phyloP scores from a whole-genome alignment of 2,113 vertebrate species.

The Hippocampus comes region DNA sequence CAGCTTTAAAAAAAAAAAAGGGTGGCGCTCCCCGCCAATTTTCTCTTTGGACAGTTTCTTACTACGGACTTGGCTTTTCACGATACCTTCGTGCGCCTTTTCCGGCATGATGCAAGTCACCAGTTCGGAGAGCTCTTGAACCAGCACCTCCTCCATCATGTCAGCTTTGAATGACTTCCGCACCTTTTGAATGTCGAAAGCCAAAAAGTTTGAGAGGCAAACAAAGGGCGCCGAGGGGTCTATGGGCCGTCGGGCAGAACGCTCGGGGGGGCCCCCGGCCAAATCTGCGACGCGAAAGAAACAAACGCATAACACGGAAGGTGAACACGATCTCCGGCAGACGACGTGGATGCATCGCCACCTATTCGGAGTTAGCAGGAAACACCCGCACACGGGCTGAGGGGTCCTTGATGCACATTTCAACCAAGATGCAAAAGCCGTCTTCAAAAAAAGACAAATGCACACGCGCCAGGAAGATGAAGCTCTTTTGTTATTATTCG shows the following conservation, averaged over 20 bases:
- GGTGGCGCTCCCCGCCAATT: too few species aligned
- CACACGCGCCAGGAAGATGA: conserved; percentile 2
- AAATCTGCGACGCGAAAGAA: conserved; percentile 71
- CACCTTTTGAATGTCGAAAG: background rate
- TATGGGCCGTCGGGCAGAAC: conserved; percentile 55
- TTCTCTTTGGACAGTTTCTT: too few species aligned
- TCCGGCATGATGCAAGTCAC: too few species aligned
- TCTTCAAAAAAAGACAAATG: background rate
- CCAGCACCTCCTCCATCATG: too few species aligned
- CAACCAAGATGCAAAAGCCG: background rate
- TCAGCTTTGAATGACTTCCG: background rate
- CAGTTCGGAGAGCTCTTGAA: too few species aligned
- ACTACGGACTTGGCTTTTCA: too few species aligned
- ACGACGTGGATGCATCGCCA: conserved; percentile 57
- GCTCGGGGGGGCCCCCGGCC: conserved; percentile 43
- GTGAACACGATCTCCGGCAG: conserved; percentile 71
- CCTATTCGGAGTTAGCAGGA: conserved; percentile 66
- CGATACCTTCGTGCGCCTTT: too few species aligned
- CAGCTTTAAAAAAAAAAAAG: too few species aligned
- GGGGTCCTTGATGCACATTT: background rate
- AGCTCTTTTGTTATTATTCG: background rate
- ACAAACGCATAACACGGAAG: conserved; percentile 67
- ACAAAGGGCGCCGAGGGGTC: conserved; percentile 47
- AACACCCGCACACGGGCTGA: background rate
- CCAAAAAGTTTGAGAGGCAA: conserved; percentile 66